Evolutionary conservation across 2,113 vertebrate species (phyloP).

Genomic region (Pao palembangensis): DNA sequence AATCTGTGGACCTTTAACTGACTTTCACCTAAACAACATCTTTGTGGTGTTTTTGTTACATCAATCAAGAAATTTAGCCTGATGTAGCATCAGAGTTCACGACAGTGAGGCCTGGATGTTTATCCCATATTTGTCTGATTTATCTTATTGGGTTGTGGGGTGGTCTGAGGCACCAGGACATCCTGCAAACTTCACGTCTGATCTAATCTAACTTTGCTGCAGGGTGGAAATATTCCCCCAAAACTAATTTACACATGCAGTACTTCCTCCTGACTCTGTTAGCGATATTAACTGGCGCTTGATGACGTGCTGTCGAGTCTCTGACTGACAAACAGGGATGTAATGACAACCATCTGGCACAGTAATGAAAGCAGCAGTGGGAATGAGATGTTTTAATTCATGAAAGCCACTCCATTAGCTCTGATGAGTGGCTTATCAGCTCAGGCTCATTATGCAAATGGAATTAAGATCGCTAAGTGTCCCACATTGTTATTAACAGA

Average conservation of each 20-base stretch:
- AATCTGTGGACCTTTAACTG: no score
- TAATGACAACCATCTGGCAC: constrained; percentile 78
- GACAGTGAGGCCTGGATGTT: neutral
- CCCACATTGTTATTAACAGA: constrained; percentile 66
- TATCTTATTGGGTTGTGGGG: neutral
- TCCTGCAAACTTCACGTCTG: constrained; percentile 30
- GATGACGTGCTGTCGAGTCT: constrained; percentile 42
- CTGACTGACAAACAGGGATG: constrained; percentile 66
- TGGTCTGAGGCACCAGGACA: constrained; percentile 19
- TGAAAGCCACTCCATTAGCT: constrained; percentile 78
- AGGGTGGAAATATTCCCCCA: constrained; percentile 25
- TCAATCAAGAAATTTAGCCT: no score
- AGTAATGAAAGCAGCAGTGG: constrained; percentile 74
- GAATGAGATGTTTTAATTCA: constrained; percentile 80
- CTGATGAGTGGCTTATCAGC: constrained; percentile 77
- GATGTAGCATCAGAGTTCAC: neutral
- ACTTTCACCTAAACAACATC: no score
- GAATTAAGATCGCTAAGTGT: constrained; percentile 68
- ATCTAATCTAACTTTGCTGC: constrained; percentile 46
- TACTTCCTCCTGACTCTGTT: constrained; percentile 31
- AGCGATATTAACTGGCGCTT: constrained; percentile 56
- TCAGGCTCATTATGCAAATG: constrained; percentile 79
- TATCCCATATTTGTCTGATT: neutral
- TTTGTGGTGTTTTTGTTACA: no score
- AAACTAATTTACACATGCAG: constrained; percentile 33